Evolutionary conservation across 2,888 invertebrate genomes (phyloP), one percentile per base, ranked within the genome.

Genomic region (Cerastis leucographa): DNA sequence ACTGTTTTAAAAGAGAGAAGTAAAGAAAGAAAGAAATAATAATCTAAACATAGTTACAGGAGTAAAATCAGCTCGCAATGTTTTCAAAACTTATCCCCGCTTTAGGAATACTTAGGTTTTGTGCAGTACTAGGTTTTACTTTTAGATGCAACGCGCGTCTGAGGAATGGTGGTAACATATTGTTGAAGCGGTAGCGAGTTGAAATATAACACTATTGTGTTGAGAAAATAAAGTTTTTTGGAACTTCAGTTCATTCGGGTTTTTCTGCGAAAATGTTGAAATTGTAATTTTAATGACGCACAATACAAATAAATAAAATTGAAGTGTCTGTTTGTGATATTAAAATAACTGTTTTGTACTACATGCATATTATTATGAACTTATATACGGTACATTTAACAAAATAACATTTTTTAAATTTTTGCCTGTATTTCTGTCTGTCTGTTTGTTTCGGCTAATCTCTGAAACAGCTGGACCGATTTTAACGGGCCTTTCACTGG

Each of bases 101-200:
- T 91, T 90, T 89, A 89, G 89, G 91, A 93, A 94, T 93, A 94
- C 93, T 93, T 94, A 93, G 92, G 94, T 95, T 94, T 93, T 92
- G 91, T 93, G 92, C 87, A 92, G 94, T 91, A 93, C 94, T 40
- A 62, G 90, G 93, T 91, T 93, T 93, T 91, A 94, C 92, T 94
- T 93, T 90, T 83, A 86, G 88, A 90, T 93, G 91, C 91, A 90
- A 84, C 70, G 86, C 88, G 87, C 87, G 89, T 84, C 84, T 80
- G 81, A 73, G 67, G n/a, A 64, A 19, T 73, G 81, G 59, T 51
- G 42, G 14, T 69, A 25, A 62, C 78, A 72, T 71, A 66, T 80
- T 86, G 71, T 67, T 25, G 35, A 74, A 62, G 81, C 74, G 78
- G 19, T 54, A 80, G 91, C 89, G 88, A 56, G 12, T 74, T 74